phyloP scores from a whole-genome alignment of 2,797 vertebrate genomes.

The Pteronotus mesoamericanus region DNA sequence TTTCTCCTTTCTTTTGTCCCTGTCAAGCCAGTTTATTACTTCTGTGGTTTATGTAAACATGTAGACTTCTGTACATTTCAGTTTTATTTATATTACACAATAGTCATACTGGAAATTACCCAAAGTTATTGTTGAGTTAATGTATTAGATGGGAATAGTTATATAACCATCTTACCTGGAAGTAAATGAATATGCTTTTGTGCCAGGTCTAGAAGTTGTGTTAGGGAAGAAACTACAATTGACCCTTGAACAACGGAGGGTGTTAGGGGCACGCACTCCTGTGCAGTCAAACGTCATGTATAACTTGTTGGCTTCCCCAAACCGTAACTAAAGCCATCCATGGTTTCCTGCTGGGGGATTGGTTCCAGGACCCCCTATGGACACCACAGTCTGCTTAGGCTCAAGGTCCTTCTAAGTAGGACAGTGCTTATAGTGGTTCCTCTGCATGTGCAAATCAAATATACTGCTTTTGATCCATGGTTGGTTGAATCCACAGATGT shows the following conservation, averaged over 20 bases:
- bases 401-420: neutral
- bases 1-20: constrained; percentile 32
- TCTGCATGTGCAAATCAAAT: neutral
- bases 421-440: neutral
- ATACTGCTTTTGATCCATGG: neutral
- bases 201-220: neutral
- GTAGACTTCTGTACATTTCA: neutral
- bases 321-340: neutral
- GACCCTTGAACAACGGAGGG: neutral
- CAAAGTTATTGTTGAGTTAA: constrained; percentile 15
- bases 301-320: neutral
- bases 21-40: constrained; percentile 47
- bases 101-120: constrained; percentile 26
- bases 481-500: neutral
- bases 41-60: constrained; percentile 16
- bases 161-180: neutral
- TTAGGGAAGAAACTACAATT: neutral
- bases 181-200: neutral
- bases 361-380: neutral
- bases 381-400: neutral
- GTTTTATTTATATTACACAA: constrained; percentile 55
- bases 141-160: neutral
- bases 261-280: neutral
- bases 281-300: neutral
- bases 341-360: too few species aligned